phyloP scores from a whole-genome alignment of 2,797 vertebrate genomes.

The Anabacerthia variegaticeps region DNA sequence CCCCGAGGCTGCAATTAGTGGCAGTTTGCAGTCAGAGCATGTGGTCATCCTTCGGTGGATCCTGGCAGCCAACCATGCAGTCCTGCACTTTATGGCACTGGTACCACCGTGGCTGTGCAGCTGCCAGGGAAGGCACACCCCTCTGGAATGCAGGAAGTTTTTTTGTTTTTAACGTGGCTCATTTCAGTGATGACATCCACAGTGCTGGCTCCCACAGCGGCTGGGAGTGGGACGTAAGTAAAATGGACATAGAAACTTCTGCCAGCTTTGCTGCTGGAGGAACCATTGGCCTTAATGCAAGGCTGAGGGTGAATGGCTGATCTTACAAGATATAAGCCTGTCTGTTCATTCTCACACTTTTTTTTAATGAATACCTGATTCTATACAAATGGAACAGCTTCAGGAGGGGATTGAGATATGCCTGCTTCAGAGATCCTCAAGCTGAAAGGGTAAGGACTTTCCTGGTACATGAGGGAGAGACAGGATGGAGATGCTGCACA shows the following conservation, averaged over 20 bases:
- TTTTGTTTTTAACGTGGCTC: neutral
- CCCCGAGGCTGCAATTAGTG: neutral
- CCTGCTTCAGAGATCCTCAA: neutral
- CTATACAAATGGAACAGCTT: neutral
- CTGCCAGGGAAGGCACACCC: neutral
- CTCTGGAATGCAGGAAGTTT: neutral
- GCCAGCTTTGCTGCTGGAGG: neutral
- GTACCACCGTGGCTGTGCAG: neutral
- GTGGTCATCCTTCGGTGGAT: neutral
- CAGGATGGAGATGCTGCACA: neutral
- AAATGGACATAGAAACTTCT: neutral
- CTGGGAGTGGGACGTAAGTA: rapidly evolving
- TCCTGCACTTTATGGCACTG: neutral
- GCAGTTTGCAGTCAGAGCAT: neutral
- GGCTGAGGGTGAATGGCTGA: neutral
- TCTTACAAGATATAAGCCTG: neutral
- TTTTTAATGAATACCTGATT: neutral
- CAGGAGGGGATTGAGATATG: neutral
- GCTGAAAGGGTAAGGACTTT: neutral
- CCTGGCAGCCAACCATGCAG: rapidly evolving
- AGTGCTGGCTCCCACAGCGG: rapidly evolving
- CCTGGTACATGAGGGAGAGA: neutral
- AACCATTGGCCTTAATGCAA: rapidly evolving
- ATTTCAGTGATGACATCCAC: rapidly evolving
- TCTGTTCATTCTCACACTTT: neutral